phyloP scores from a whole-genome alignment of 2,113 vertebrate genomes.

The Leptosomus discolor region DNA sequence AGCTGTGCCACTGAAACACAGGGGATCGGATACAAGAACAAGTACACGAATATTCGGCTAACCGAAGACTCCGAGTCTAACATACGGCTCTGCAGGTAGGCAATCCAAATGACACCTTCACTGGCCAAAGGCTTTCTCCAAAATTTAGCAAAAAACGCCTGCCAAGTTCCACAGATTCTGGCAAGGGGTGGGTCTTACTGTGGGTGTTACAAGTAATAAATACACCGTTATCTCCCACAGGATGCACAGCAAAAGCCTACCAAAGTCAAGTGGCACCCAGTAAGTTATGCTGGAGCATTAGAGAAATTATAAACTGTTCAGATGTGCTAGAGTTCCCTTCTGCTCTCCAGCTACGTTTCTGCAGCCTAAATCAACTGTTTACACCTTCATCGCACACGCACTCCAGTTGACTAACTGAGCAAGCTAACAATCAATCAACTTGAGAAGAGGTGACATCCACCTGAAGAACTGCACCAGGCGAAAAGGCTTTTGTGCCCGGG shows the following conservation, averaged over 20 bases:
- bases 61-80: not conserved
- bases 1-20: not conserved
- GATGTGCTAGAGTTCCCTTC: not conserved
- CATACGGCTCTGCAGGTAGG: fast-evolving
- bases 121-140: not conserved
- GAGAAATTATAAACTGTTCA: fast-evolving
- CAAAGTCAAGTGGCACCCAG: not conserved
- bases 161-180: no score
- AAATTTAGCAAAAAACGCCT: not conserved
- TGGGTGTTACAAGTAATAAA: not conserved
- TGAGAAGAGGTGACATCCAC: not conserved
- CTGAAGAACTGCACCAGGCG: no score
- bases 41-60: not conserved
- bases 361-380: not conserved
- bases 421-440: not conserved
- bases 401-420: not conserved
- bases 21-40: not conserved
- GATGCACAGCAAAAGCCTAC: not conserved
- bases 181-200: not conserved
- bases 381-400: fast-evolving
- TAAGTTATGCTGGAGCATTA: fast-evolving
- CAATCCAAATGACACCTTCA: not conserved
- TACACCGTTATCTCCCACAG: fast-evolving
- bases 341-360: not conserved
- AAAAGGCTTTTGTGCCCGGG: not conserved